A percentile compares a stretch with the other conserved stretches of the same genome.
Evolutionary conservation across 2,113 vertebrate species (phyloP).

Genomic region (Scartelaos histophorus): DNA sequence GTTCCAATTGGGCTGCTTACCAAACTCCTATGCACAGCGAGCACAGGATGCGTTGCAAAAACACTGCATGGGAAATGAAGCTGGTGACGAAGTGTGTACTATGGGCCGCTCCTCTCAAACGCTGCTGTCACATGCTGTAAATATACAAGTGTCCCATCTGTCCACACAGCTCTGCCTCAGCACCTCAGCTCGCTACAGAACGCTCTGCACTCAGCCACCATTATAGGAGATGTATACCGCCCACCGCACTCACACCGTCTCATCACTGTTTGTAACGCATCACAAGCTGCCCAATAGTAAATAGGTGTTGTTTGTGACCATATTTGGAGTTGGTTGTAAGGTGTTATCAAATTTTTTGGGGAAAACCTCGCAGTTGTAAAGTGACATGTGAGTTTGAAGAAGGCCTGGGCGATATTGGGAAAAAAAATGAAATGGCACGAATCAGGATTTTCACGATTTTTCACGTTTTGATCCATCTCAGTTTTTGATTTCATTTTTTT

Average conservation of each 20-base stretch:
- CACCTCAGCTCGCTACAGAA: constrained; percentile 27
- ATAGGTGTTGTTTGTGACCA: neutral
- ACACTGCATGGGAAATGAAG: constrained; percentile 44
- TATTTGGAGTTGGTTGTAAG: no score
- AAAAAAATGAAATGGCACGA: no score
- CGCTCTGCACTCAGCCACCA: constrained; percentile 23
- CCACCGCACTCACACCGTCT: neutral
- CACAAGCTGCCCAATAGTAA: neutral
- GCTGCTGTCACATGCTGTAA: constrained; percentile 62
- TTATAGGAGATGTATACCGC: constrained; percentile 15
- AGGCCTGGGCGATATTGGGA: no score
- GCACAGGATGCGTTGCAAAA: constrained; percentile 2
- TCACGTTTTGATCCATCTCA: no score
- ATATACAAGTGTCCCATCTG: constrained; percentile 59
- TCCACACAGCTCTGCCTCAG: constrained; percentile 42
- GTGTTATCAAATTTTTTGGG: no score
- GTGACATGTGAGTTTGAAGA: no score
- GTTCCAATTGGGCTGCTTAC: constrained; percentile 21
- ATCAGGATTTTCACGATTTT: no score
- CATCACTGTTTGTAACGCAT: neutral
- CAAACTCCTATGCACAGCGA: constrained; percentile 12
- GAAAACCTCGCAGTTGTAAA: no score
- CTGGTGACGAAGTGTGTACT: constrained; percentile 52
- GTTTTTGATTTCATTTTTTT: no score
- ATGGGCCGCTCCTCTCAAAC: constrained; percentile 48